Evolutionary conservation across 2,888 invertebrate genomes (phyloP), one percentile per base, ranked within the genome.

Genomic region (Neuroscelio doddi): DNA sequence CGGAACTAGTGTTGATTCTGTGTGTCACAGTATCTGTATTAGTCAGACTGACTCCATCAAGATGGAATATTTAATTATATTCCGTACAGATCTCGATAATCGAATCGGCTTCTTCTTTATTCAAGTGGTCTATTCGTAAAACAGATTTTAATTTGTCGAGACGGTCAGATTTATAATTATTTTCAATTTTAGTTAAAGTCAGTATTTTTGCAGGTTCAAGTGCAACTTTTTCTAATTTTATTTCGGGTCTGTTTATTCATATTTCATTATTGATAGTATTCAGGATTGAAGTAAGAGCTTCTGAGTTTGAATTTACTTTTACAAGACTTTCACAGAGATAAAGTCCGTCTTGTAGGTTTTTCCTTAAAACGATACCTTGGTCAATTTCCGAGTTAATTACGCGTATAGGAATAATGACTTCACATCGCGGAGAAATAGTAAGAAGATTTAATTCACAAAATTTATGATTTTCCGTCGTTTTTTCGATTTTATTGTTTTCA

Each of bases 21-120:
- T 71, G 68, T 5, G 34, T 38, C 0, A 55, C 34, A 7, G 55
- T 29, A 8, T 56, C 42, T 0, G 68, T 67, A 3, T 10, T 14
- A 1, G 36, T 36, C 3, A 36, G 12, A 10, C 2, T 36, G 12
- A 44, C 36, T 15, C 41, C 45, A 1, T 53, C 53, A 7, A 53
- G 45, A 21, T 53, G 45, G 15, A 45, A 53, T 3, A 45, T 12
- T 17, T 44, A 26, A 29, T 53, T 45, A 17, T 27, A 53, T 38
- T 53, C 44, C 1, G 17, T 36, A 12, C 53, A 53, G 26, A 53
- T 15, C 0, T 45, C 29, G 4, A 12, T 27, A 9, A 53, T 53
- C 0, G 44, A 34, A 4, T 44, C 7, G 4, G 12, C 12, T 16
- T 53, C 53, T 53, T 53, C 53, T 17, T 26, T 8, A 29, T 53